A percentile compares a stretch with the other conserved stretches of the same genome.
Conservation (phyloP, 2,113 vertebrate species). For the Peromyscus californicus region DNA sequence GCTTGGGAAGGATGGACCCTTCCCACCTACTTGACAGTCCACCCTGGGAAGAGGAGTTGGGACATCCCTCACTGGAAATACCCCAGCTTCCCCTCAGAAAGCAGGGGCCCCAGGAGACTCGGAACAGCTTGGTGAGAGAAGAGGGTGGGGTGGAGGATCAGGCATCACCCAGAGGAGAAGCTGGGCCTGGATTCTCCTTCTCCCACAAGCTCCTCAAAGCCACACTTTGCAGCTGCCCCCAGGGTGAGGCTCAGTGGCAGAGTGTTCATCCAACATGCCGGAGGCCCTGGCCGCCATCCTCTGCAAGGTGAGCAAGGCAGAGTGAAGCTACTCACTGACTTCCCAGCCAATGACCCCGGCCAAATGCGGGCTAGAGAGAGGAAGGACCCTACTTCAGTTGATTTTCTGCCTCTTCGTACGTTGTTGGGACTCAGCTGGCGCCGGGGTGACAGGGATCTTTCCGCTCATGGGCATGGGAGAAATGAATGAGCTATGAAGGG, state of each 20-base stretch:
- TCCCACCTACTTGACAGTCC: neutral
- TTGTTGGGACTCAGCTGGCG: neutral
- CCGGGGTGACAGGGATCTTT: neutral
- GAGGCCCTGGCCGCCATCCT: neutral
- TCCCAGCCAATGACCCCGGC: too few relatives aligned
- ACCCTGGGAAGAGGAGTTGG: neutral
- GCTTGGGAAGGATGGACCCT: neutral
- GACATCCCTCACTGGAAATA: conserved; percentile 63
- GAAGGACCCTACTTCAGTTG: neutral
- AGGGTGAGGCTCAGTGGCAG: too few relatives aligned
- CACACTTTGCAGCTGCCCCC: neutral
- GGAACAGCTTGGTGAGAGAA: neutral
- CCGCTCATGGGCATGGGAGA: neutral
- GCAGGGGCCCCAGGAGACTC: neutral
- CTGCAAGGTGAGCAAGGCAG: neutral
- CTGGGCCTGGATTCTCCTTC: neutral
- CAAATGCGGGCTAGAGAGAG: neutral
- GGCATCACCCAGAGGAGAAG: too few relatives aligned
- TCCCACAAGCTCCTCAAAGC: neutral
- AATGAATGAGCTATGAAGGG: accelerated
- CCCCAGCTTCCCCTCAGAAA: neutral
- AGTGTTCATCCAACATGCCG: neutral
- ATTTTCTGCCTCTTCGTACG: neutral
- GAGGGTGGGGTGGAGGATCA: neutral
- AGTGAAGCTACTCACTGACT: neutral